Conservation (phyloP, 2,797 vertebrate genomes). For the Anguilla megastoma region DNA sequence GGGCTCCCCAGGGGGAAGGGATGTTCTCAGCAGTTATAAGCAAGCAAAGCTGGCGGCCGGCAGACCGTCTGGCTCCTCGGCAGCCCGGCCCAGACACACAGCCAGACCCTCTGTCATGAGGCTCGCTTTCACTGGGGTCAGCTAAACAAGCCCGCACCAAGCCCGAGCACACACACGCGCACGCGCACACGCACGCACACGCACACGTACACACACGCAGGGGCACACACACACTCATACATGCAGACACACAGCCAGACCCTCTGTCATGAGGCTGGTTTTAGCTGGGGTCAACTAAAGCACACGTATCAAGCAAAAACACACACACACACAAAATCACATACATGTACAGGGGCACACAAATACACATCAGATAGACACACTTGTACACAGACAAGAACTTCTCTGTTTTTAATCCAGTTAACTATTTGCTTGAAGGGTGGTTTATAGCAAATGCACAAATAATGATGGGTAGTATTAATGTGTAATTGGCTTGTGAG, state of each 20-base stretch:
- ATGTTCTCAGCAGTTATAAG: conserved; percentile 86
- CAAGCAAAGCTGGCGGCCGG: conserved; percentile 77
- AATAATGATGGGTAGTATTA: background rate
- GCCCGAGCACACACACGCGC: conserved; percentile 63
- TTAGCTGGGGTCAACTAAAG: conserved; percentile 75
- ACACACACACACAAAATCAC: conserved; percentile 53
- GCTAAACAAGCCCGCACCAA: conserved; percentile 63
- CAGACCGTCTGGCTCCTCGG: conserved; percentile 86
- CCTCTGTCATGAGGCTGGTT: conserved; percentile 76
- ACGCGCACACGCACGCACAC: conserved; percentile 45
- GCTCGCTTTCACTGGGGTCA: conserved; percentile 79
- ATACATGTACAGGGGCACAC: background rate
- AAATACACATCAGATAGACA: background rate
- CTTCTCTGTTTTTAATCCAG: background rate
- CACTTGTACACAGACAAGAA: conserved; percentile 10
- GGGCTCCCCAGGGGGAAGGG: conserved; percentile 80
- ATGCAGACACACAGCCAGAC: conserved; percentile 80
- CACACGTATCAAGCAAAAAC: conserved; percentile 54
- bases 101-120: conserved; percentile 78
- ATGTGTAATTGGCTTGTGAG: background rate
- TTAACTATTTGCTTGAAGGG: background rate
- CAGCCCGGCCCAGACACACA: conserved; percentile 80
- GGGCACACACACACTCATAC: conserved; percentile 28
- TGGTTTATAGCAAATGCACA: background rate
- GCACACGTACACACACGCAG: conserved; percentile 35